phyloP scores from a whole-genome alignment of 2,797 vertebrate species.

The Pachyuromys duprasi region DNA sequence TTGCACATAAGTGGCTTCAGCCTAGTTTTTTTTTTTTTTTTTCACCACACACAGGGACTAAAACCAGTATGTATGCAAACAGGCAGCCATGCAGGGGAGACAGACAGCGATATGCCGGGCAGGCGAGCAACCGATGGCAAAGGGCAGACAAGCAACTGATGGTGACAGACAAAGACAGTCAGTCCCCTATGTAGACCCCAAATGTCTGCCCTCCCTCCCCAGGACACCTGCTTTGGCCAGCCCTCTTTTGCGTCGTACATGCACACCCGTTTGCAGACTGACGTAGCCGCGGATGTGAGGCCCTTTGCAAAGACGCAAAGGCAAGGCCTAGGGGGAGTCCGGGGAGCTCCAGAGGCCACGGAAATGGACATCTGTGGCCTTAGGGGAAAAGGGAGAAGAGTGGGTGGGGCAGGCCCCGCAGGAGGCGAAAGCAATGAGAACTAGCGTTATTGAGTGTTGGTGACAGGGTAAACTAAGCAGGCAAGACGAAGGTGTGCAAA shows the following conservation, averaged over 20 bases:
- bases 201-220: slow-evolving; percentile 11
- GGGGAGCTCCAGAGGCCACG: not conserved
- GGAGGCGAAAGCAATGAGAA: not conserved
- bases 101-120: not conserved
- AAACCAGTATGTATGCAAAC: slow-evolving; percentile 14
- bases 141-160: not conserved
- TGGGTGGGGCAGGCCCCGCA: slow-evolving; percentile 59
- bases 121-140: not conserved
- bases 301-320: slow-evolving; percentile 58
- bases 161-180: slow-evolving; percentile 62
- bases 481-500: slow-evolving; percentile 4
- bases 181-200: not conserved
- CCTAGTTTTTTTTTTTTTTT: not conserved
- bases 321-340: slow-evolving; percentile 29
- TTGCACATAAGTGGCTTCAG: not conserved
- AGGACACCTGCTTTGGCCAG: slow-evolving; percentile 26
- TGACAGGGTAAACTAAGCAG: not conserved
- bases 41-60: slow-evolving; percentile 20
- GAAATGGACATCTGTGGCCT: not conserved
- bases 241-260: not conserved
- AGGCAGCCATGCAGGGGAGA: not conserved
- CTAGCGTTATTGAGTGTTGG: not conserved
- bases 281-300: slow-evolving; percentile 18
- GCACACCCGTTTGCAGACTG: not conserved
- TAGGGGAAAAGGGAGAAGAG: slow-evolving; percentile 28